Percentiles rank a stretch among this genome's conserved stretches.
Conservation (phyloP, 2,888 invertebrate genomes). For the Acrobasis repandana region DNA sequence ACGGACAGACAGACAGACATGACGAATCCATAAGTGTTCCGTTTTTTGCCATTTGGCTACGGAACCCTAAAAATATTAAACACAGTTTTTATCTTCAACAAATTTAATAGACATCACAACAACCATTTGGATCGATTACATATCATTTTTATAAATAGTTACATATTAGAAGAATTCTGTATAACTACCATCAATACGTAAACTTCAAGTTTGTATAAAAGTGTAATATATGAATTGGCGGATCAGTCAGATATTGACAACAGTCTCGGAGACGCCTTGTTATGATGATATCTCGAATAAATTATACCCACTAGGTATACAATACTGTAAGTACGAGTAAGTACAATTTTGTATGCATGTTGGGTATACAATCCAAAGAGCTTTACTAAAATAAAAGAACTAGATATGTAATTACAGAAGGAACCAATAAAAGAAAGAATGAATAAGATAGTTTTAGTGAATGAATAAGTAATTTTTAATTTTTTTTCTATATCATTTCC, state of each 20-base stretch:
- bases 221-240: slow-evolving; percentile 45
- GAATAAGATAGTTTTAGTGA: too few relatives aligned
- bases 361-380: too few relatives aligned
- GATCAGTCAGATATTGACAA: slow-evolving; percentile 52
- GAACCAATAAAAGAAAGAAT: too few relatives aligned
- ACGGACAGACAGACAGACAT: too few relatives aligned
- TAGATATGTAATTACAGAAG: too few relatives aligned
- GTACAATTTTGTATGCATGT: too few relatives aligned
- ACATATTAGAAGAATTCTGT: slow-evolving; percentile 31
- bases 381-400: too few relatives aligned
- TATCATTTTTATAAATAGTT: slow-evolving; percentile 41
- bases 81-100: slow-evolving; percentile 65
- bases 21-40: too few relatives aligned
- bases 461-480: too few relatives aligned
- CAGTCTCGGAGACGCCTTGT: background rate
- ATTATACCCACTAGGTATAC: background rate
- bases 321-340: background rate
- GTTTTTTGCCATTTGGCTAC: too few relatives aligned
- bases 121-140: slow-evolving; percentile 79
- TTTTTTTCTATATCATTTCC: too few relatives aligned
- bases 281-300: background rate
- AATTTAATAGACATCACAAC: slow-evolving; percentile 82
- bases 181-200: slow-evolving; percentile 34
- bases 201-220: slow-evolving; percentile 54
- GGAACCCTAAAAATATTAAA: background rate